phyloP scores from a whole-genome alignment of 1,140 invertebrate genomes.

The Tetraneura akinire region DNA sequence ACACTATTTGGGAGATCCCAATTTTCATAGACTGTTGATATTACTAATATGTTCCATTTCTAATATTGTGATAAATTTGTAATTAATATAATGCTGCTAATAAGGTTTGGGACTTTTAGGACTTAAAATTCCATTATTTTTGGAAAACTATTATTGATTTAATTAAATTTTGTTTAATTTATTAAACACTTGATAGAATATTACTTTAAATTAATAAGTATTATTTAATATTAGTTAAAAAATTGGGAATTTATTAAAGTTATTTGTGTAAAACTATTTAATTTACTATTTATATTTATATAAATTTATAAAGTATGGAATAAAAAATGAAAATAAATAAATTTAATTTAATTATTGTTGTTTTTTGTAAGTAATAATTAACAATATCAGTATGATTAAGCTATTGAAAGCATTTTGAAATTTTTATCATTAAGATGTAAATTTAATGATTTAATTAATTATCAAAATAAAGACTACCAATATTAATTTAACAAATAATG shows the following conservation, averaged over 20 bases:
- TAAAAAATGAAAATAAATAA: no score
- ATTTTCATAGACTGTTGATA: conserved; percentile 23
- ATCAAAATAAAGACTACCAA: no score
- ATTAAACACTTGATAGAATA: no score
- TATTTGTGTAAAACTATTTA: conserved; percentile 1
- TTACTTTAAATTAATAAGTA: background rate
- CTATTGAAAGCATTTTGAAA: no score
- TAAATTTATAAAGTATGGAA: no score
- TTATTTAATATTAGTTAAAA: conserved; percentile 6
- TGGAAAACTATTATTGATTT: conserved; percentile 18
- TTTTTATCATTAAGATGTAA: no score
- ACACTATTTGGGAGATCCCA: conserved; percentile 44
- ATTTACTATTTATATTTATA: background rate
- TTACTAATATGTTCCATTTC: conserved; percentile 17
- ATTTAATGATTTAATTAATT: no score
- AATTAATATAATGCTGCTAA: background rate
- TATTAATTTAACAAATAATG: no score
- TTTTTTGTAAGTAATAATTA: no score
- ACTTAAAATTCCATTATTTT: background rate
- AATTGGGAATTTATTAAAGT: background rate
- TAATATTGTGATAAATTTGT: conserved; percentile 31
- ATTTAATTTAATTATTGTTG: background rate
- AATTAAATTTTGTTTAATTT: conserved; percentile 17
- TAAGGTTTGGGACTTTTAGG: background rate
- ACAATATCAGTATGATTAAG: no score